Base-by-base conservation (phyloP, 2,113 vertebrate species). In the Triplophysa dalaica region DNA sequence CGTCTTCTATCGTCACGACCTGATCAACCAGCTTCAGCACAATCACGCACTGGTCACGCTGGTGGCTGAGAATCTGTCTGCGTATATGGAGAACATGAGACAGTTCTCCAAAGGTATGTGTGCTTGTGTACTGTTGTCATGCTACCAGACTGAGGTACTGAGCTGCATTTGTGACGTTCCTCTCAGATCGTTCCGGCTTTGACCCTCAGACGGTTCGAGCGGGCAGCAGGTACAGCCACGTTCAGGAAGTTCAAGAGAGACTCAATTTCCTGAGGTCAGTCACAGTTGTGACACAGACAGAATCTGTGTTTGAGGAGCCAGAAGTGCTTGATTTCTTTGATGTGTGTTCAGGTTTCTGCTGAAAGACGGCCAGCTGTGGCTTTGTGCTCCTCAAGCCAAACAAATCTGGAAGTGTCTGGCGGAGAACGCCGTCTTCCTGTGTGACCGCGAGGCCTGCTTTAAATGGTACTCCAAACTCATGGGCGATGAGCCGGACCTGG, bases 401-500 rank as follows among this genome's bases (percentile, higher is more conserved):
- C 97, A 99, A 91, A 99, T 99, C 89, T 98, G 97, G 97, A 98
- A 98, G 90, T 98, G 97, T 91, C 93, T 99, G 93, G 97, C 97
- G 74, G 97, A 99, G 91, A 99, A 98, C 73, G 97, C 97, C 0
- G 97, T 98, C 84, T 99, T 97, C 88, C 95, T 98, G 86, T 98
- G 97, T 91, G 97, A 99, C 90, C 95, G 97, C 0, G 97, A 99
- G 92, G 97, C 97, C 88, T 98, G 97, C 93, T 99, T 99, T 91
- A 99, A 98, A 91, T 99, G 97, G 97, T 99, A 98, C 94, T 99
- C 97, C 83, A 98, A 99, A 86, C 92, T 99, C 82, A 98, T 99
- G 97, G 97, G 97, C 13, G 97, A 99, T 84, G 97, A 99, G 89
- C 97, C 97, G 69, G 97, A 99, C 89, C 94, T 99, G 84, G 97